Base-by-base conservation (phyloP, 2,888 invertebrate species). In the Balanococcus diminutus region DNA sequence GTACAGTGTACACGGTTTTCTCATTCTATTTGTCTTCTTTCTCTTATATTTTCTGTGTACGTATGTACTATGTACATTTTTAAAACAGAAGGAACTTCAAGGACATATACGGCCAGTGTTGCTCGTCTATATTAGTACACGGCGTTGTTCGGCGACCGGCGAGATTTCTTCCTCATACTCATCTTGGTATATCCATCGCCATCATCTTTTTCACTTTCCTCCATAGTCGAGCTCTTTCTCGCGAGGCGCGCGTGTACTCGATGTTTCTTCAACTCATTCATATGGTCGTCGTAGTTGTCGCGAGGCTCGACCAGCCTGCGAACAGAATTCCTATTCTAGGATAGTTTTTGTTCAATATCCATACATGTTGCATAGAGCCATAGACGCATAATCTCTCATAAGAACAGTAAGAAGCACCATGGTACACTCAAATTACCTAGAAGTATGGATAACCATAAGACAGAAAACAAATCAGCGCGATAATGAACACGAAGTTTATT, bases 81-180 rank as follows among this genome's bases (percentile, higher is more conserved):
- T 79, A 79, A 79, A 79, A 79, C 75, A 79, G 75, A 79, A 79
- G 75, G 32, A 79, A 79, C 75, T 36, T 79, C 75, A 79, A 79
- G 75, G 75, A 79, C 75, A 79, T 31, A 61, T 16, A 6, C 72
- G 31, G 36, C 36, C 75, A 1, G 36, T 36, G 75, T 79, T 79
- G 19, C 75, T 79, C 75, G 75, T 36, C 75, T 36, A 36, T 19
- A 79, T 79, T 79, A 79, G 75, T 79, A 79, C 32, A 79, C 36
- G 9, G 67, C 6, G 9, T 72, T 72, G 36, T 36, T 79, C 75
- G 19, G 25, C 75, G 75, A 31, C 28, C 19, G 19, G 25, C 19
- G 19, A 16, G 25, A 19, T 36, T 79, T 32, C 75, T 79, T 79
- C 36, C 36, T 28, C 28, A 16, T 67, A 28, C 2, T 56, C 4